Base-by-base conservation (phyloP, 2,797 vertebrate species). In the Tragelaphus eurycerus region DNA sequence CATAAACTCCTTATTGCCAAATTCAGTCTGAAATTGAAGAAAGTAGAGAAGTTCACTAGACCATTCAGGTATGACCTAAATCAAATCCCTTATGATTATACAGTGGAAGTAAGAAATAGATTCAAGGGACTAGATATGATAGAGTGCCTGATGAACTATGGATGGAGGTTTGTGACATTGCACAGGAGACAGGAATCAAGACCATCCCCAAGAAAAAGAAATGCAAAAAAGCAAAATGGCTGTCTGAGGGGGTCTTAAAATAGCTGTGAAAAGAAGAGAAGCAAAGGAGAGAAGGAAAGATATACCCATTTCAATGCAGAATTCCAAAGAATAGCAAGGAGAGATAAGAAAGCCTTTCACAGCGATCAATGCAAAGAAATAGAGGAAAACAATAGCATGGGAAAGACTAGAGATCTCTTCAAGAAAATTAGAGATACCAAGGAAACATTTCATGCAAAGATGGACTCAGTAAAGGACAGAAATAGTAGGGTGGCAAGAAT, bases 361-460 rank as follows among this genome's bases (percentile, higher is more conserved):
- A n/a, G 4, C 0, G 0, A 34, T 34, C 62, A 34, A 5, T 34
- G 16, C 31, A 64, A 34, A n/a, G 31, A 64, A 64, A 64, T 4
- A 34, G 16, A 64, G 62, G 16, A 34, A 64, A 64, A n/a, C 62
- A 64, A 64, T 9, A 64, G 62, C n/a, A 64, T 64, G 31, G 31
- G 8, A 34, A 19, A 64, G 31, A 64, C 8, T 64, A 64, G 16
- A 34, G 31, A 64, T 9, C 31, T 64, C 31, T 19, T 34, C 31
- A 64, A 64, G 62, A 64, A 64, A 64, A n/a, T n/a, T n/a, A 64
- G 62, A 64, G 31, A n/a, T 14, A n/a, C 15, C 16, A 17, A 64
- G 31, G 62, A 2, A 64, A n/a, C 1, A n/a, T 64, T 64, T 64
- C 7, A 64, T 64, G 31, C 31, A 64, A 64, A 64, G 62, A 64